Base-by-base conservation (phyloP, 2,888 invertebrate species). In the Campoplex capitator region DNA sequence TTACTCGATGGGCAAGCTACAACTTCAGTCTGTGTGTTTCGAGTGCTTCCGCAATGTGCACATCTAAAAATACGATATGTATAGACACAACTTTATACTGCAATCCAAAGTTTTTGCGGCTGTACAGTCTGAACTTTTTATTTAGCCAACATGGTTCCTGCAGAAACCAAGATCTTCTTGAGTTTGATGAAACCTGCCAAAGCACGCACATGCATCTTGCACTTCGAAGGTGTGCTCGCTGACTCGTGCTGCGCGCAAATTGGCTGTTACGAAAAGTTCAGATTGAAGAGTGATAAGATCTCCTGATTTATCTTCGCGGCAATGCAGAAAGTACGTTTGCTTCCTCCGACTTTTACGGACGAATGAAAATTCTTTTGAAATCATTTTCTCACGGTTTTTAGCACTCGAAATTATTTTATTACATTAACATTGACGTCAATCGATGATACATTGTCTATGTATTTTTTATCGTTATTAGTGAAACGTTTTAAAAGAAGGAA, bases 1-100 rank as follows among this genome's bases (percentile, higher is more conserved):
- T 83, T 77, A 62, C 76, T 28, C 70, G 48, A 38, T 68, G 48
- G 58, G 62, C 35, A 48, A 62, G 38, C 58, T 83, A 71, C 28
- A 71, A 76, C 70, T 7, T 76, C 2, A 45, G 32, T 67, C 23
- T 73, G 32, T n/a, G 28, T 58, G 38, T 23, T 58, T 58, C 56
- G 23, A 32, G 65, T 81, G 51, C 16, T 9, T 74, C 54, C 2
- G 32, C 54, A 54, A 18, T 23, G 32, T 48, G 3, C 62, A n/a
- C n/a, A 23, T 16, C 45, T 23, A 65, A n/a, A 76, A 32, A 76
- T 23, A 23, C 13, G 4, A 42, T 28, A 35, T n/a, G 38, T 23
- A 42, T 23, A 23, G 35, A 48, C 9, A 76, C 45, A 1, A 48
- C 76, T 54, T 48, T 58, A 23, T 23, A 68, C 23, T 28, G 16